Base-by-base conservation (phyloP, 2,797 vertebrate genomes). In the Rhynchotus rufescens region DNA sequence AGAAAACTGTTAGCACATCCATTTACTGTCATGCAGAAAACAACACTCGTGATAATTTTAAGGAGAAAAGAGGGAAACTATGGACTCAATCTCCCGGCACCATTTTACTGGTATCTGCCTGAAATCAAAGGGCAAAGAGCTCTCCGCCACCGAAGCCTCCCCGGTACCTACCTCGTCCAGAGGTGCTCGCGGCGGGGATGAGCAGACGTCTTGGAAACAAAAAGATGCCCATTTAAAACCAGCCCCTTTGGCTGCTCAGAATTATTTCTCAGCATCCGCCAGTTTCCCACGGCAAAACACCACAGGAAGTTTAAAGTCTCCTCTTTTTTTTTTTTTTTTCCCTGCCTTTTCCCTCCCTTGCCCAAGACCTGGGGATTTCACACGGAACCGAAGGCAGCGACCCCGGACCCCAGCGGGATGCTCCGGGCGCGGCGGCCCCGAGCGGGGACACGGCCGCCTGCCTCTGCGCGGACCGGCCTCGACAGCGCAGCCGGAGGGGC, bases 161-260 rank as follows among this genome's bases (percentile, higher is more conserved):
- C 93, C 49, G 76, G 96, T 96, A 97, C 96, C 21, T 97, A 97
- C 97, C 98, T 98, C 93, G 81, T 95, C 90, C 95, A 96, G 82
- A 94, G 90, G 76, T 91, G 88, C 67, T 96, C 96, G 93, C 94
- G 47, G 28, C 75, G 91, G 94, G 95, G 88, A 94, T 84, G 83
- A 93, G 92, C 83, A 92, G 96, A 85, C 77, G 95, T 95, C 95
- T 97, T 96, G 96, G 96, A 96, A 96, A 97, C 94, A 97, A 97
- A 97, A 97, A 97, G 90, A 97, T 90, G 87, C 95, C 90, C 80
- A 23, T 86, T 93, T 94, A 95, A 91, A 95, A 84, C 38, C 96
- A 97, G 84, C 96, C 92, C 92, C 92, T 77, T 92, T 91, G 88
- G 38, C 76, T 52, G 94, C 87, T 91, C 89, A 28, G 44, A 80